Evolutionary conservation across 2,888 invertebrate species (phyloP), one percentile per base, ranked within the genome.

Genomic region (Sipunculus nudus): DNA sequence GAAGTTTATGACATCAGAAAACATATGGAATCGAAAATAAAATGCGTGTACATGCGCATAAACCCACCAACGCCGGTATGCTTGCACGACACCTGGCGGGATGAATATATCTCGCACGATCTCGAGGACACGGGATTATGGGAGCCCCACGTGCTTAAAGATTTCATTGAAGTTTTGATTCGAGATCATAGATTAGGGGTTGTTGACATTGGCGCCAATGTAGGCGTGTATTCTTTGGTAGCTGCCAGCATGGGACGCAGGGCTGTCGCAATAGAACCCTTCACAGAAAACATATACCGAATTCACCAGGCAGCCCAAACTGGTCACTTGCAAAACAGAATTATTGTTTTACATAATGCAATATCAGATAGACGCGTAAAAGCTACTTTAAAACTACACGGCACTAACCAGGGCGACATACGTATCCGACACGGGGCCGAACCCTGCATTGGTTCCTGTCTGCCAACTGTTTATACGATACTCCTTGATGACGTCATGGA

Each of bases 191-290:
- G 32, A 26, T n/a, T 59, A 3, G 64, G 66, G 2, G 40, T 71
- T 10, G 39, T 71, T 25, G 71, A 71, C 48, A 8, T 68, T 23
- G 71, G 71, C 4, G 70, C 71, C 16, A 71, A 71, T 50, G 63
- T 71, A n/a, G 71, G 71, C 10, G 72, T 59, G 43, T 71, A 68
- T 55, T 55, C 56, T 10, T 45, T 71, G 28, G 16, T 68, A 5
- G 66, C 71, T 2, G 68, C 66, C 16, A 60, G 54, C n/a, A 43
- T 64, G 52, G 71, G 32, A 2, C 29, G 68, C 1, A 65, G 58
- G 41, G 68, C 65, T 2, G 56, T 71, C 10, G 62, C 66, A 16
- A 61, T 71, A 13, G 71, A 71, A 38, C 71, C 71, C 4, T 49
- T 52, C 16, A 1, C 10, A 16, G 49, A 63, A 6, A 59, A 43